Base-by-base conservation (phyloP, 1,140 invertebrate genomes). In the Eupristina koningsbergeri region DNA sequence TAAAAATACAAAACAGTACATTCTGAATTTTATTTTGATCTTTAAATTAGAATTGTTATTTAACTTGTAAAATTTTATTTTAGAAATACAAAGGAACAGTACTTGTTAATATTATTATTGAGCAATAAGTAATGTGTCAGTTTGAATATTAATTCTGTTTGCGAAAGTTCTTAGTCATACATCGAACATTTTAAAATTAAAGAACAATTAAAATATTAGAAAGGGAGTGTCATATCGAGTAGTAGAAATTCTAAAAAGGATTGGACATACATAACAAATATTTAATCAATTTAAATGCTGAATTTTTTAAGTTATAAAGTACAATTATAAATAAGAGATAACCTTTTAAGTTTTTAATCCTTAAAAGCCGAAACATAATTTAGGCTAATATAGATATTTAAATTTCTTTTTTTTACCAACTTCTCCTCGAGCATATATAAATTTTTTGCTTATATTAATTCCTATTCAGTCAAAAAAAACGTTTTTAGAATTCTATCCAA, bases 191-290 rank as follows among this genome's bases (percentile, higher is more conserved):
- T 71, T 71, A 31, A 50, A 19, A 50, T 47, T 31, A 31, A 50
- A 74, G n/a, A 74, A 74, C 45, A 74, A 74, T 74, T 31, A 29
- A 50, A 74, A 34, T 50, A 47, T 29, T 50, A 34, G 45, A 74
- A 50, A 74, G 5, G 41, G 29, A 50, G 45, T 74, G 45, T 73
- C 64, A 5, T 64, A 31, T 64, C 11, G 34, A 64, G 19, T 39
- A 19, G 34, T 39, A 3, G 19, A 15, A 31, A 64, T 69, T 39
- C 34, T 26, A 22, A 69, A 69, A 69, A 69, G 31, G 19, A 39
- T 34, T 36, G 63, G 9, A 67, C 1, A 36, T 69, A 39, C 64
- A 22, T 41, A 71, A n/a, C 0, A 15, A 41, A 8, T 71, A 11
- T 6, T 7, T 22, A n/a, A 7, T 11, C 7, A 41, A n/a, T 36